These are phyloP conservation scores for Agrilus planipennis DNA, from an alignment of 1,140 invertebrate genomes.

Conservation along the genomic window DNA sequence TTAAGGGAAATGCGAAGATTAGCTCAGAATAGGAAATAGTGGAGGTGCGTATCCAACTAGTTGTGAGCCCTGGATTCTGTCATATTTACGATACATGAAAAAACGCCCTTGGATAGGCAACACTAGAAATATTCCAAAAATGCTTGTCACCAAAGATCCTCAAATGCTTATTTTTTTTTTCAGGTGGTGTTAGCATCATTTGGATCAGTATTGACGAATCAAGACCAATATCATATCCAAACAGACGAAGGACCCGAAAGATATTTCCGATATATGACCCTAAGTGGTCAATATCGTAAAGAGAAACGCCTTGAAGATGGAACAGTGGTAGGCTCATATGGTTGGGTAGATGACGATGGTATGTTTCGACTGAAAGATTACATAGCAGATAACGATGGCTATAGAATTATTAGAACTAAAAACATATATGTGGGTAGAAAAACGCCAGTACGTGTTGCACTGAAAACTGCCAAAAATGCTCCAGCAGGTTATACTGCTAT, in stretches of 20 bases:
- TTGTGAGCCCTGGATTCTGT: too few species aligned
- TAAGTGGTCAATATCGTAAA: conserved; percentile 78
- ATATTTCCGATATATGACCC: conserved; percentile 75
- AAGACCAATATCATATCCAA: conserved; percentile 75
- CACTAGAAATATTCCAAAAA: too few species aligned
- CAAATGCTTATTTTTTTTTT: conserved; percentile 9
- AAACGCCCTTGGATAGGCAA: too few species aligned
- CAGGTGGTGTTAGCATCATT: conserved; percentile 13
- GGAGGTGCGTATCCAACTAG: too few species aligned
- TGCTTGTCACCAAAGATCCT: too few species aligned
- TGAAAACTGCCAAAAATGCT: conserved; percentile 55
- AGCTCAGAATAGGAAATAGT: too few species aligned
- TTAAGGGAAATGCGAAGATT: too few species aligned
- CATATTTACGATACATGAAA: too few species aligned
- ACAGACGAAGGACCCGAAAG: conserved; percentile 81
- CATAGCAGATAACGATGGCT: conserved; percentile 69
- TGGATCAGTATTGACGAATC: too few species aligned
- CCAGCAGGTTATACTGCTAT: conserved; percentile 63
- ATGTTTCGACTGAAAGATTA: conserved; percentile 73
- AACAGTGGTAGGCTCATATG: conserved; percentile 62
- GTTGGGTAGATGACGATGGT: conserved; percentile 75
- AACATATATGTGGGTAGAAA: conserved; percentile 64
- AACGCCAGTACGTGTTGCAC: conserved; percentile 51
- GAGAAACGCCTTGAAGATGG: conserved; percentile 74
- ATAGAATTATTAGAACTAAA: conserved; percentile 67